A percentile compares a stretch with the other conserved stretches of the same genome.
These are phyloP conservation scores for Acanthosepion lycidas DNA, from an alignment of 2,888 invertebrate genomes.

Conservation along the genomic window DNA sequence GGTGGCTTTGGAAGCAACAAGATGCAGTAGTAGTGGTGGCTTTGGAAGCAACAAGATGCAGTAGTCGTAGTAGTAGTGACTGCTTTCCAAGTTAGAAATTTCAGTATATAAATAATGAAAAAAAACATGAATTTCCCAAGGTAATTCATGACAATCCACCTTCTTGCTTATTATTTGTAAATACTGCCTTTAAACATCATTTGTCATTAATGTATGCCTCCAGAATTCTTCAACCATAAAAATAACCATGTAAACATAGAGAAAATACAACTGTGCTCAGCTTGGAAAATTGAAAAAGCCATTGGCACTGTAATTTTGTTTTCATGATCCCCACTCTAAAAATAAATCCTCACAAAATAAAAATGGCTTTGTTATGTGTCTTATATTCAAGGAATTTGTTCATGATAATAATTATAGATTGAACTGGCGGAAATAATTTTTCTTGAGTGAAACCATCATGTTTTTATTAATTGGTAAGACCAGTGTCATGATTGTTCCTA, in stretches of 20 bases:
- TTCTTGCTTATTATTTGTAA: background rate
- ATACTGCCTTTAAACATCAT: background rate
- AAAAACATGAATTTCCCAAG: background rate
- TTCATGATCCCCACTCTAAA: background rate
- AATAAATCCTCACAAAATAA: background rate
- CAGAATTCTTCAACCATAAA: background rate
- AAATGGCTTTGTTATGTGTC: background rate
- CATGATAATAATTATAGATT: background rate
- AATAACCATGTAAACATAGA: background rate
- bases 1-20: no score
- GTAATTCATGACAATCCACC: background rate
- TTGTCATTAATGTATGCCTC: background rate
- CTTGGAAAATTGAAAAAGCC: background rate
- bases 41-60: no score
- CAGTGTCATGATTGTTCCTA: background rate
- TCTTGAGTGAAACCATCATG: no score
- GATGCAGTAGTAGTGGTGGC: background rate
- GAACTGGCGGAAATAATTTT: background rate
- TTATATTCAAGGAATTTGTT: background rate
- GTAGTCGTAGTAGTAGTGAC: background rate
- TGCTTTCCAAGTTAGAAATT: background rate
- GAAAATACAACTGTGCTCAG: background rate
- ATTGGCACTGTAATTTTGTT: background rate
- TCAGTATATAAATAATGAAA: background rate
- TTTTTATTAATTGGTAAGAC: no score